A percentile compares a stretch with the other conserved stretches of the same genome.
phyloP scores from a whole-genome alignment of 2,797 vertebrate species.

The Botia almorhae region DNA sequence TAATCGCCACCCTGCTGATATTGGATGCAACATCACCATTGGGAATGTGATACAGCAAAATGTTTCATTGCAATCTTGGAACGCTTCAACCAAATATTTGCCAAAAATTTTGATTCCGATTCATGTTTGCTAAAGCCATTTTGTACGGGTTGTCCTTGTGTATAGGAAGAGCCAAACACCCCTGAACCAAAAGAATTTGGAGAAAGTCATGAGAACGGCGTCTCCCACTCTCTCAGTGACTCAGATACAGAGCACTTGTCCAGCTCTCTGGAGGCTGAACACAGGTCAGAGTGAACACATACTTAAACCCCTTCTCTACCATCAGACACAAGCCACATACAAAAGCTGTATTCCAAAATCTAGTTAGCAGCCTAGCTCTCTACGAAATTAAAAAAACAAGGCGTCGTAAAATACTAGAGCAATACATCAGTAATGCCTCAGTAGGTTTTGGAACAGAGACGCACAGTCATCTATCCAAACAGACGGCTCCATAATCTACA shows the following conservation, averaged over 20 bases:
- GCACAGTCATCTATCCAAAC: neutral
- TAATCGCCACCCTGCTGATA: neutral
- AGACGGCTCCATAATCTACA: neutral
- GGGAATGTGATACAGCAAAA: neutral
- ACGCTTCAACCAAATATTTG: no score
- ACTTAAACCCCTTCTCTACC: neutral
- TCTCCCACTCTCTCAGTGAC: slow-evolving; percentile 90
- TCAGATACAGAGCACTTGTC: slow-evolving; percentile 91
- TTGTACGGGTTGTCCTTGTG: slow-evolving; percentile 36
- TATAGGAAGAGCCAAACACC: slow-evolving; percentile 88
- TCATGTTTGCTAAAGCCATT: slow-evolving; percentile 9
- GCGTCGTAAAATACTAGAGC: no score
- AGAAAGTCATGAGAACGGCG: slow-evolving; percentile 92
- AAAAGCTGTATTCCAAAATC: slow-evolving; percentile 6
- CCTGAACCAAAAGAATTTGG: slow-evolving; percentile 93
- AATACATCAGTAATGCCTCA: no score
- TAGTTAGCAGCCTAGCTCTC: neutral
- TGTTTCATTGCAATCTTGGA: no score
- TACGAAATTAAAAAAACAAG: no score
- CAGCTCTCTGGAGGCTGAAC: slow-evolving; percentile 97
- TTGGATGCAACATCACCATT: neutral
- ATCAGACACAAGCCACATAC: neutral
- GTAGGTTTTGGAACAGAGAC: no score
- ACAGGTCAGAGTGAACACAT: slow-evolving; percentile 79
- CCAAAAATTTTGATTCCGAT: neutral